phyloP scores from a whole-genome alignment of 2,113 vertebrate genomes.

The Albula glossodonta region DNA sequence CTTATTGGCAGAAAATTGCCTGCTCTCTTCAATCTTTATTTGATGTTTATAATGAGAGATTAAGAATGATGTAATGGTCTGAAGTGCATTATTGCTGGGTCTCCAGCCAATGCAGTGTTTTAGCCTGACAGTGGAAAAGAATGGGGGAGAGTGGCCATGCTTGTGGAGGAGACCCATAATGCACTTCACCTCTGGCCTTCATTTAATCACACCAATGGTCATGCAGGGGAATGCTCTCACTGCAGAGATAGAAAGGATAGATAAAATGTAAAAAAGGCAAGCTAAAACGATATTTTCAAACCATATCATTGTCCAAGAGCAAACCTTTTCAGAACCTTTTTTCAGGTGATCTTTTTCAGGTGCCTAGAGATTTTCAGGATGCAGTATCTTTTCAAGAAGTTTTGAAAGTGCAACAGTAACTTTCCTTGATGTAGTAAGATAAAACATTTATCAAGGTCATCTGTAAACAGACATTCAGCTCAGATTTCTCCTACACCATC shows the following conservation, averaged over 20 bases:
- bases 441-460: neutral
- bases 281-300: neutral
- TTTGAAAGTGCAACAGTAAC: neutral
- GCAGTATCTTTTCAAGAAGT: neutral
- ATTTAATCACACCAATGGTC: neutral
- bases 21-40: conserved; percentile 10
- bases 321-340: neutral
- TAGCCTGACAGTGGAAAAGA: neutral
- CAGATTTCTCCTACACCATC: neutral
- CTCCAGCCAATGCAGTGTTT: neutral
- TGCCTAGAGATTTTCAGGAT: neutral
- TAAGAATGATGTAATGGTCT: neutral
- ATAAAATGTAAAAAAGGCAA: too few species aligned
- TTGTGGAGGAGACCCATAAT: neutral
- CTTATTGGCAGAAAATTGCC: neutral
- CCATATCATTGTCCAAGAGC: neutral
- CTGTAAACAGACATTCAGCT: neutral
- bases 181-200: neutral
- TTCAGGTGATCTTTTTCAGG: neutral
- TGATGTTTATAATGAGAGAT: conserved; percentile 1
- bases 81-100: conserved; percentile 6
- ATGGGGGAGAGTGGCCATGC: neutral
- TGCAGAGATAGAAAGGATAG: too few species aligned
- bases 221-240: neutral
- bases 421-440: neutral